These are phyloP conservation scores for Sminthopsis crassicaudata DNA, from an alignment of 2,113 vertebrate genomes.

Conservation along the genomic window DNA sequence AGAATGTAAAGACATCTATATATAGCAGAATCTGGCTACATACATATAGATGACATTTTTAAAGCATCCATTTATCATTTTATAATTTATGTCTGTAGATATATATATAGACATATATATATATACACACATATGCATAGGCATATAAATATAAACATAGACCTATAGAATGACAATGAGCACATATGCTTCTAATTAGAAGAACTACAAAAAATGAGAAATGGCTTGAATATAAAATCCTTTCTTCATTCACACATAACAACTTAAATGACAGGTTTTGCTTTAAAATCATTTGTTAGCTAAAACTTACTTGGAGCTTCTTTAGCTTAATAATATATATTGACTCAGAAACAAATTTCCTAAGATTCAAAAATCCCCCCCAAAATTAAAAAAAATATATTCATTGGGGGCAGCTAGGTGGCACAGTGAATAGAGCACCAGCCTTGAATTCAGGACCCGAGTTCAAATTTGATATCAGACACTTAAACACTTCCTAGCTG, in stretches of 20 bases:
- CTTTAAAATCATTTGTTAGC: not conserved
- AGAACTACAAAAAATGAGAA: not conserved
- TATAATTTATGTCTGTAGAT: not conserved
- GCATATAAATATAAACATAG: not conserved
- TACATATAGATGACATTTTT: not conserved
- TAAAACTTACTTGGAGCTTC: not conserved
- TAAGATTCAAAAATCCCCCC: not conserved
- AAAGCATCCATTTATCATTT: not conserved
- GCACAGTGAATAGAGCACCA: too few species aligned
- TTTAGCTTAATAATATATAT: not conserved
- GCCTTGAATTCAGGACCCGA: too few species aligned
- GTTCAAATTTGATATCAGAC: too few species aligned
- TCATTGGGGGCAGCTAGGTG: too few species aligned
- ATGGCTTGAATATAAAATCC: not conserved
- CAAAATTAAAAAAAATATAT: conserved; percentile 5
- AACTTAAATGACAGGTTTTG: not conserved
- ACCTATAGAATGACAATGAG: not conserved
- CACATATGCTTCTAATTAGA: not conserved
- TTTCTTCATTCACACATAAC: not conserved
- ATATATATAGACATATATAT: too few species aligned
- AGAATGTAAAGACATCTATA: not conserved
- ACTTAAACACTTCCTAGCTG: too few species aligned
- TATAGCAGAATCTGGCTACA: not conserved
- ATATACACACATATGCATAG: not conserved
- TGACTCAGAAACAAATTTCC: not conserved